Evolutionary conservation across 1,140 invertebrate species (phyloP), one percentile per base, ranked within the genome.

Genomic region (Formica exsecta): DNA sequence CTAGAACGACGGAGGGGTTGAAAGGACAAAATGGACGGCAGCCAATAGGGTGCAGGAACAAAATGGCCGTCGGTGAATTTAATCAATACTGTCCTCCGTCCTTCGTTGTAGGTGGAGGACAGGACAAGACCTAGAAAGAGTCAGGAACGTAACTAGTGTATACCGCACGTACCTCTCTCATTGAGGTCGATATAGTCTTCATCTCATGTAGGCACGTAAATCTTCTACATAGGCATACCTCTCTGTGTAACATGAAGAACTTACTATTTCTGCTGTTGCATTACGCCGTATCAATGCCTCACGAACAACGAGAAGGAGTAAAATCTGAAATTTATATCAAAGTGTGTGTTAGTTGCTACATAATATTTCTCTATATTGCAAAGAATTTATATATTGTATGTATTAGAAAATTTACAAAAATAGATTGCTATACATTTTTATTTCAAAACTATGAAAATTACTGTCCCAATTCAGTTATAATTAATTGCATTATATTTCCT

Each of bases 1-100:
- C 44, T 61, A 51, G 36, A 73, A 51, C 32, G 29, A 29, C 64
- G 73, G 74, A 62, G 25, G 71, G 86, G 71, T n/a, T 32, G 70
- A 86, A 89, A 92, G 92, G 89, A 94, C 92, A 95, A 95, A 95
- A 95, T 95, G 95, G 95, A 92, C 90, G 94, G 66, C 93, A 83
- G 66, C 94, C 94, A 95, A 95, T 95, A 90, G 87, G 92, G 87
- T 85, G 65, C 75, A 76, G 79, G 77, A 80, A 80, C 91, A 95
- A 95, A 92, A 95, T 95, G 95, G 95, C 94, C 92, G 93, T 91
- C 88, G 73, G 92, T 93, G 92, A 93, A 94, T 95, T 95, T 95
- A 94, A 95, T 95, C 95, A 95, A 95, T 95, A 95, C 91, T 86
- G 89, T 87, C 88, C 90, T 91, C 77, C 88, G 87, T 83, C 65